phyloP scores from a whole-genome alignment of 2,797 vertebrate genomes.

The Cyclopterus lumpus region DNA sequence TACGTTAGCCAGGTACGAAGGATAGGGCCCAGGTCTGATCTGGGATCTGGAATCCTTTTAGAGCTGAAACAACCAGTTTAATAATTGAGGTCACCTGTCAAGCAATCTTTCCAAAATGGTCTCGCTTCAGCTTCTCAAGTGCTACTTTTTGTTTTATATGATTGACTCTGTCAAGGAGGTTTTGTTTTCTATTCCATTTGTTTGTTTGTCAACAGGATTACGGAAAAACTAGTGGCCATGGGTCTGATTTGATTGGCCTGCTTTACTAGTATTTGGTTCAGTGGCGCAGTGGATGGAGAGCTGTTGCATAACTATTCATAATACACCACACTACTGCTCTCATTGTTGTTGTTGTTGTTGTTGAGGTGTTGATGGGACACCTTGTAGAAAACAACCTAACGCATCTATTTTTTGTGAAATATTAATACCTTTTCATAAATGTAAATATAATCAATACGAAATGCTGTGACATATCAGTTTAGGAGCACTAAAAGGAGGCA shows the following conservation, averaged over 20 bases:
- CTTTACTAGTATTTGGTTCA: constrained; percentile 5
- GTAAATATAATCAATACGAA: neutral
- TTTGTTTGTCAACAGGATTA: neutral
- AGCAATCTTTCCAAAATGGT: neutral
- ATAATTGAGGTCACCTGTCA: neutral
- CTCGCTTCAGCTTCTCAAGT: neutral
- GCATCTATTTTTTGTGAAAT: no score
- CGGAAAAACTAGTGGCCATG: neutral
- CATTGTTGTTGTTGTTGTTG: neutral
- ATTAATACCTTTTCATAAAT: no score
- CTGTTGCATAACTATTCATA: constrained; percentile 12
- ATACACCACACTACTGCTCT: neutral
- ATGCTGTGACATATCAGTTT: no score
- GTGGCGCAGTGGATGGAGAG: constrained; percentile 16
- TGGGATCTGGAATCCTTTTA: neutral
- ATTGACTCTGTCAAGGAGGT: neutral
- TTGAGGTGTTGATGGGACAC: neutral
- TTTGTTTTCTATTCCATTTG: neutral
- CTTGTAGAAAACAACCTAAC: neutral
- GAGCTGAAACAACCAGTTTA: neutral
- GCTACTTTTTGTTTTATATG: neutral
- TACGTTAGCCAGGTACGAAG: no score
- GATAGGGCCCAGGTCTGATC: neutral
- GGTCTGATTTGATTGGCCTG: no score
- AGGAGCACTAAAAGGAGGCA: neutral